phyloP scores from a whole-genome alignment of 2,888 invertebrate genomes.

The Acronicta alni region DNA sequence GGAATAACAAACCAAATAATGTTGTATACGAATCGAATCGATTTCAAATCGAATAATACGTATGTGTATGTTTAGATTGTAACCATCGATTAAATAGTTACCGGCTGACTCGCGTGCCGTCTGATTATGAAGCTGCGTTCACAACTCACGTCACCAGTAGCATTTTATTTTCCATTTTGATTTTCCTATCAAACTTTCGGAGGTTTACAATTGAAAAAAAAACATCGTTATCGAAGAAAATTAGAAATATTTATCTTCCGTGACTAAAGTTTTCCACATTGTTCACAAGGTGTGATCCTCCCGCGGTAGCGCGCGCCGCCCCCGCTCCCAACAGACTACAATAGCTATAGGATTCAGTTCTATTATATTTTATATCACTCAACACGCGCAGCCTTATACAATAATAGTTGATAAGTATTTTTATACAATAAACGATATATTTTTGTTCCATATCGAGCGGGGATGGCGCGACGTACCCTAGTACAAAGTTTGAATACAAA shows the following conservation, averaged over 20 bases:
- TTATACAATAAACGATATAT: conserved; percentile 82
- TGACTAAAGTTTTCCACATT: conserved; percentile 78
- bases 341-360: conserved; percentile 78
- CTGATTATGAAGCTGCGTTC: conserved; percentile 39
- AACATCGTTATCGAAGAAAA: conserved; percentile 81
- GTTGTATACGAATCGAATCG: conserved; percentile 49
- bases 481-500: conserved; percentile 87
- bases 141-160: conserved; percentile 66
- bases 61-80: conserved; percentile 24
- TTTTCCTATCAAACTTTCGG: conserved; percentile 89
- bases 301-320: conserved; percentile 72
- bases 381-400: conserved; percentile 84
- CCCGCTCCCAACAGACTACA: conserved; percentile 63
- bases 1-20: conserved; percentile 47
- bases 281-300: conserved; percentile 78
- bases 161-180: conserved; percentile 76
- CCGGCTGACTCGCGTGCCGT: conserved; percentile 10
- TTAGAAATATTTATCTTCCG: conserved; percentile 80
- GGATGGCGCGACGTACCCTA: conserved; percentile 71
- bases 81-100: conserved; percentile 19
- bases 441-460: conserved; percentile 62
- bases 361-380: conserved; percentile 62
- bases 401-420: conserved; percentile 88
- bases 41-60: conserved; percentile 41
- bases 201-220: conserved; percentile 84